phyloP scores from a whole-genome alignment of 2,797 vertebrate species.

The Mormyrops attenuatus region DNA sequence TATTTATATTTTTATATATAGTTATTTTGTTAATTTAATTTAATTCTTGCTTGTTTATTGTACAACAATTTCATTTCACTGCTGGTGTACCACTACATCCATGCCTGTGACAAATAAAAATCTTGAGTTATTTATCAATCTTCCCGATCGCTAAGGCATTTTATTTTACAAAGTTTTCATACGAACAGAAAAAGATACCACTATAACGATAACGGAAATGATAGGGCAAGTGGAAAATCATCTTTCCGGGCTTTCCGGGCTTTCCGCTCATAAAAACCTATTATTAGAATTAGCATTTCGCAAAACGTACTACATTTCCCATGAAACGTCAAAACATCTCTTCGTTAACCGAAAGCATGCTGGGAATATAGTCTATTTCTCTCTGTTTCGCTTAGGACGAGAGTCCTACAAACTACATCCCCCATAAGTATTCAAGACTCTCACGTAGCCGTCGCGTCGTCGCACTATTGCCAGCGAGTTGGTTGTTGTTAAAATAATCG shows the following conservation, averaged over 20 bases:
- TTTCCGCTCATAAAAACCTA: background rate
- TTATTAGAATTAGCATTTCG: background rate
- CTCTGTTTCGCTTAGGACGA: background rate
- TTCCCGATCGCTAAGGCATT: background rate
- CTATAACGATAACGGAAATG: background rate
- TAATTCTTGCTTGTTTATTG: background rate
- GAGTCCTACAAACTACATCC: constrained; percentile 41
- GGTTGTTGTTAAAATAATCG: constrained; percentile 58
- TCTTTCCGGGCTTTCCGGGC: background rate
- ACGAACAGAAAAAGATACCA: background rate
- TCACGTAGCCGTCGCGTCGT: background rate
- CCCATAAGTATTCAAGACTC: constrained; percentile 1
- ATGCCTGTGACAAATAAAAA: background rate
- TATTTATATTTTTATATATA: background rate
- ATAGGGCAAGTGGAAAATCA: background rate
- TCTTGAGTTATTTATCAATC: background rate
- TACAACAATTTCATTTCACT: background rate
- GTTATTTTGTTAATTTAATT: background rate
- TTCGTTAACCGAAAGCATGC: background rate
- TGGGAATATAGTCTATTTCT: background rate
- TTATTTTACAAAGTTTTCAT: background rate
- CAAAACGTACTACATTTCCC: background rate
- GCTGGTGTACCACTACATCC: background rate
- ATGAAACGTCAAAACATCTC: background rate
- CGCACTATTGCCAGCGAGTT: constrained; percentile 2